phyloP scores from a whole-genome alignment of 2,888 invertebrate species.

The Acanthoscelides obtectus region DNA sequence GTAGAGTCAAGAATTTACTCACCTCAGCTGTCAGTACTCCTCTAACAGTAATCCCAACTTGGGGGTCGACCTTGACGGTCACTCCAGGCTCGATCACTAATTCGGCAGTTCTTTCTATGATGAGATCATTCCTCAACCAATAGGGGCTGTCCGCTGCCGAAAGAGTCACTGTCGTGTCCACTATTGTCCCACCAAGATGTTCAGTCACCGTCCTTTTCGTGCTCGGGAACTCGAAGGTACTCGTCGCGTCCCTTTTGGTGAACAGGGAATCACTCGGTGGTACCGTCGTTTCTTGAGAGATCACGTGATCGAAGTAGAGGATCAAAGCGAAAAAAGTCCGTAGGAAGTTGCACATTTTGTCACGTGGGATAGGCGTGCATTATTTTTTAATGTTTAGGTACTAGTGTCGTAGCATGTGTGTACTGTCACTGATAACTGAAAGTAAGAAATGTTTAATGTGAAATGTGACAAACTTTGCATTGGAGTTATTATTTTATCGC shows the following conservation, averaged over 20 bases:
- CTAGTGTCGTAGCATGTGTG: not conserved
- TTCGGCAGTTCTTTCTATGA: conserved; percentile 73
- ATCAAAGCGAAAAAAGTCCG: conserved; percentile 23
- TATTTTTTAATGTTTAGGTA: not conserved
- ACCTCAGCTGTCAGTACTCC: conserved; percentile 88
- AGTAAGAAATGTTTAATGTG: too few relatives aligned
- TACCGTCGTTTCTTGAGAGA: conserved; percentile 17
- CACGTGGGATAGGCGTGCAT: not conserved
- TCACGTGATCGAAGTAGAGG: conserved; percentile 15
- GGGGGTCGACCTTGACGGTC: conserved; percentile 82
- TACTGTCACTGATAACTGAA: not conserved
- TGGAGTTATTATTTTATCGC: too few relatives aligned
- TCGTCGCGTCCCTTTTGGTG: conserved; percentile 10
- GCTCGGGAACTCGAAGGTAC: conserved; percentile 5
- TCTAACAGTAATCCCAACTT: conserved; percentile 88
- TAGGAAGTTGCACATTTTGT: conserved; percentile 20
- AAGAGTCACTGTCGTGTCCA: conserved; percentile 53
- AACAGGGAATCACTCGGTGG: conserved; percentile 4
- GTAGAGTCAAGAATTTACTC: conserved; percentile 44
- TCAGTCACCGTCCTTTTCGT: conserved; percentile 45
- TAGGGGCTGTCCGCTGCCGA: conserved; percentile 66
- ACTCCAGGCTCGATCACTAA: conserved; percentile 88
- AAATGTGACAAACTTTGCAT: too few relatives aligned
- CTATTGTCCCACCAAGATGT: conserved; percentile 58
- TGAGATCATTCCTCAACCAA: conserved; percentile 71